Evolutionary conservation across 2,888 invertebrate genomes (phyloP).

Genomic region (Synanthedon vespiformis): DNA sequence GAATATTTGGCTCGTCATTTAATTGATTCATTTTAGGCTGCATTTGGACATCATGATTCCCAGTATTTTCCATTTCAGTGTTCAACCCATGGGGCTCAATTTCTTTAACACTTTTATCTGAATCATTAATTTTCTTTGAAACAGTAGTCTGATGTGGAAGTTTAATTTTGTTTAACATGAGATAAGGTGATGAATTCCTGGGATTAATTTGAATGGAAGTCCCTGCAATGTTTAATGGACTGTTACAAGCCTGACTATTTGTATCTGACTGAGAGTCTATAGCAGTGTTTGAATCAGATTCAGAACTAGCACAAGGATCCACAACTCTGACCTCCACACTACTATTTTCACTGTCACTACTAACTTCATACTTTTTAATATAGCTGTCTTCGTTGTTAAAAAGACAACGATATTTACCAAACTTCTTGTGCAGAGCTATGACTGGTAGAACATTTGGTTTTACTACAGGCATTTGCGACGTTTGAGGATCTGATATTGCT

Average conservation of each 20-base stretch:
- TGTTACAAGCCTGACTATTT: conserved; percentile 31
- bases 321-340: conserved; percentile 54
- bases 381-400: conserved; percentile 49
- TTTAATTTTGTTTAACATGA: conserved; percentile 4
- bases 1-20: too few species aligned
- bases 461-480: conserved; percentile 15
- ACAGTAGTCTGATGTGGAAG: not conserved
- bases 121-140: too few species aligned
- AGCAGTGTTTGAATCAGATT: conserved; percentile 61
- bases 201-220: conserved; percentile 22
- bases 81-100: too few species aligned
- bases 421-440: conserved; percentile 65
- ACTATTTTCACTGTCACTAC: conserved; percentile 65
- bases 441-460: conserved; percentile 34
- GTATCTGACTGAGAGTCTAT: conserved; percentile 46
- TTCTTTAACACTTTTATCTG: too few species aligned
- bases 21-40: too few species aligned
- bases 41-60: too few species aligned
- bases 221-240: conserved; percentile 28
- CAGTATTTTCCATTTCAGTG: too few species aligned
- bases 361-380: conserved; percentile 46
- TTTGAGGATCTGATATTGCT: conserved; percentile 14
- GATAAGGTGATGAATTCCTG: conserved; percentile 35
- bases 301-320: conserved; percentile 57
- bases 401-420: conserved; percentile 68